These are phyloP conservation scores for Zaprionus kolodkinae DNA, from an alignment of 1,140 invertebrate genomes.

Conservation along the genomic window DNA sequence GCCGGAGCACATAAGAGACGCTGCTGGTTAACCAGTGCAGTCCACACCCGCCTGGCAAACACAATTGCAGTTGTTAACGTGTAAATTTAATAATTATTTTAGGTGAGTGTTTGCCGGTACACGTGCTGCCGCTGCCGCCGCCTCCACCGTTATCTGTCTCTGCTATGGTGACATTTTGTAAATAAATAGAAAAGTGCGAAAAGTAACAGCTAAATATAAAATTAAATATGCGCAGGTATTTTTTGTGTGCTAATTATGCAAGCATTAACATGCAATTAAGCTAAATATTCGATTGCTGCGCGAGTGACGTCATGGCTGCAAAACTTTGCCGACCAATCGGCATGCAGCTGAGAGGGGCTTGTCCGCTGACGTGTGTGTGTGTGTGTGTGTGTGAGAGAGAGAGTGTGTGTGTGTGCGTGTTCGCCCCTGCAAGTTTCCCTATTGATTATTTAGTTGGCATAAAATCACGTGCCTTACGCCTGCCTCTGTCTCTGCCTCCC, in stretches of 20 bases:
- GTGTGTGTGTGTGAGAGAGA: not conserved
- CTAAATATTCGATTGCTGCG: constrained; percentile 9
- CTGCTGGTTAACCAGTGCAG: constrained; percentile 14
- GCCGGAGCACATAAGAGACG: not conserved
- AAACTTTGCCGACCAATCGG: constrained; percentile 48
- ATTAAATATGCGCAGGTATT: not conserved
- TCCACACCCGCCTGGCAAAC: not conserved
- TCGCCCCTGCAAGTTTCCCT: not conserved
- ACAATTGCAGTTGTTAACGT: not conserved
- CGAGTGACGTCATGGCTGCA: constrained; percentile 47
- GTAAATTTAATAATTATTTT: not conserved
- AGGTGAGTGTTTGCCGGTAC: constrained; percentile 7
- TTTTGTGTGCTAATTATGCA: not conserved
- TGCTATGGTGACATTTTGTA: not conserved
- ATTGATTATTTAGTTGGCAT: constrained; percentile 39
- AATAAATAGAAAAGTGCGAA: not conserved
- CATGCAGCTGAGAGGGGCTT: constrained; percentile 66
- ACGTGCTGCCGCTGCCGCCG: not conserved
- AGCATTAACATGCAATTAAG: constrained; percentile 22
- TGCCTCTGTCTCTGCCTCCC: not conserved
- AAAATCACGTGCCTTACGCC: constrained; percentile 41
- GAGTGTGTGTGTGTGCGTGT: not conserved
- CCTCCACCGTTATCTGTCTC: not conserved
- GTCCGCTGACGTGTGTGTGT: constrained; percentile 26
- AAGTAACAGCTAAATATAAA: not conserved